Evolutionary conservation across 1,140 invertebrate species (phyloP).

Genomic region (Holcopasites calliopsidis): DNA sequence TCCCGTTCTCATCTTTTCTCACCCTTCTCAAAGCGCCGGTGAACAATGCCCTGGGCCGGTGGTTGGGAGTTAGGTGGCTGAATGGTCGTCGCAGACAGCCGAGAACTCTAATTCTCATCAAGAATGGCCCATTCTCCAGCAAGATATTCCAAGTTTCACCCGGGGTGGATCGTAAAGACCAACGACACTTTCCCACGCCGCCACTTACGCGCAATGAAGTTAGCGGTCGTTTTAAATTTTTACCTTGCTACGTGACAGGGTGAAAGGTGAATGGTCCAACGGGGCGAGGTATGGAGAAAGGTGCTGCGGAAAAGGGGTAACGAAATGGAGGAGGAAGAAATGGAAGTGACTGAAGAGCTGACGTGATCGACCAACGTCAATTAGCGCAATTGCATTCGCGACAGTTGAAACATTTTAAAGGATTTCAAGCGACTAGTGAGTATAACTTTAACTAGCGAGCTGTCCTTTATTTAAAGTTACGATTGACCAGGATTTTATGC

Average conservation of each 20-base stretch:
- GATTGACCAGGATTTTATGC: no score
- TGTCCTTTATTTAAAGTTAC: no score
- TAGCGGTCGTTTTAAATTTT: conserved; percentile 45
- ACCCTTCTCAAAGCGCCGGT: no score
- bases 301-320: no score
- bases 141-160: conserved; percentile 52
- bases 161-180: conserved; percentile 37
- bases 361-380: conserved; percentile 23
- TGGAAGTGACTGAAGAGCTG: not conserved
- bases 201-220: conserved; percentile 49
- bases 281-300: not conserved
- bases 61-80: not conserved
- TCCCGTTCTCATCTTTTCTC: no score
- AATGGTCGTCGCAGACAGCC: conserved; percentile 46
- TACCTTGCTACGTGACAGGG: conserved; percentile 24
- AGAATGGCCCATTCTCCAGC: conserved; percentile 49
- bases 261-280: not conserved
- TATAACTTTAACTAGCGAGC: no score
- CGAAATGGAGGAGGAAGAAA: no score
- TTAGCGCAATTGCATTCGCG: no score
- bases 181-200: conserved; percentile 29
- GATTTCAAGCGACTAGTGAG: no score
- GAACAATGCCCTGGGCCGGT: conserved; percentile 51
- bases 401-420: no score
- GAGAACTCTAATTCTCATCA: conserved; percentile 52